These are phyloP conservation scores for Seira musarum DNA, from an alignment of 2,888 invertebrate species.

Conservation along the genomic window DNA sequence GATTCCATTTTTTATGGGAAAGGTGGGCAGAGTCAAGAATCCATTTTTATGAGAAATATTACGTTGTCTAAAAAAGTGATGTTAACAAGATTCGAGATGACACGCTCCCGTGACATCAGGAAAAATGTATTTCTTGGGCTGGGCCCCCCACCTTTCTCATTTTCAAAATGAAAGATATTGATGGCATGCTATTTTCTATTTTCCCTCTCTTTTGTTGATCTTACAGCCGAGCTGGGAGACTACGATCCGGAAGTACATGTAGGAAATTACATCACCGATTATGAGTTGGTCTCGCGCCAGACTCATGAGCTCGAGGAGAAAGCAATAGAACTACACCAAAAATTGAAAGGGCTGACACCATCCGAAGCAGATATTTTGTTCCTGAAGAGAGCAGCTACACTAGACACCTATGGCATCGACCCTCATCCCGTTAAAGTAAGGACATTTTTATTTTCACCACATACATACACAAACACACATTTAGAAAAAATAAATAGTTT, in stretches of 20 bases:
- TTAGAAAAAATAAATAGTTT: too few species aligned
- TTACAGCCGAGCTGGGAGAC: conserved; percentile 94
- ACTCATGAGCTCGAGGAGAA: conserved; percentile 92
- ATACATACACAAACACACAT: too few species aligned
- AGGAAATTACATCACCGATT: conserved; percentile 91
- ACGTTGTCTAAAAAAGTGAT: too few species aligned
- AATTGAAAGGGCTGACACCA: conserved; percentile 88
- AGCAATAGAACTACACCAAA: conserved; percentile 93
- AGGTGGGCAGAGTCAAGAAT: background rate
- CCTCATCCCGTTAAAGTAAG: conserved; percentile 96
- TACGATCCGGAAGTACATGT: conserved; percentile 90
- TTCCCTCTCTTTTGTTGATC: conserved; percentile 35
- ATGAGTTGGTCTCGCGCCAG: conserved; percentile 93
- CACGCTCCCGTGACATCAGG: too few species aligned
- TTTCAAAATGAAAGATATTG: conserved; percentile 8
- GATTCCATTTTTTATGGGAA: too few species aligned
- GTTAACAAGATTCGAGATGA: too few species aligned
- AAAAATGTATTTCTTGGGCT: too few species aligned
- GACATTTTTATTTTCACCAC: too few species aligned
- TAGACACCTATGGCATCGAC: conserved; percentile 98
- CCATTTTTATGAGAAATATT: too few species aligned
- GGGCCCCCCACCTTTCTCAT: too few species aligned
- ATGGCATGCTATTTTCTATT: background rate
- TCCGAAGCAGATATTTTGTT: conserved; percentile 92
- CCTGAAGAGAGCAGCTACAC: conserved; percentile 89